phyloP scores from a whole-genome alignment of 2,888 invertebrate genomes.

The Phyllotreta cruciferae region DNA sequence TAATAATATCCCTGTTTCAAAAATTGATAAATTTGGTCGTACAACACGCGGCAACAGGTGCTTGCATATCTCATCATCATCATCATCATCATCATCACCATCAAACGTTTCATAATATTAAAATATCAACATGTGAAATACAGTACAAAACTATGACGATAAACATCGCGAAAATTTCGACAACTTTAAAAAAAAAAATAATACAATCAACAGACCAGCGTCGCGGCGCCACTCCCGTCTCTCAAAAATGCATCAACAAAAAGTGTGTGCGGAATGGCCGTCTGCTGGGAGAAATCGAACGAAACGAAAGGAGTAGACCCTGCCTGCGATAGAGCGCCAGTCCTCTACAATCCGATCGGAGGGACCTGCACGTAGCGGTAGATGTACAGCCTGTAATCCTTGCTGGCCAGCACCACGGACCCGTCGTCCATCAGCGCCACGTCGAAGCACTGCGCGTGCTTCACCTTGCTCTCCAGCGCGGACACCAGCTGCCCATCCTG shows the following conservation, averaged over 20 bases:
- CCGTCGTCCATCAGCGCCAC: conserved; percentile 99
- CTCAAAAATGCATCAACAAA: conserved; percentile 61
- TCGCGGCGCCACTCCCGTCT: conserved; percentile 53
- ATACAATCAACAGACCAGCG: conserved; percentile 55
- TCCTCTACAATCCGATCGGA: conserved; percentile 76
- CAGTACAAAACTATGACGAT: conserved; percentile 54
- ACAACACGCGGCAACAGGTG: conserved; percentile 50
- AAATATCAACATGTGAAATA: conserved; percentile 59
- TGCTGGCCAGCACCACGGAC: conserved; percentile 97
- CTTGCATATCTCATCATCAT: conserved; percentile 47
- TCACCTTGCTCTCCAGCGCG: conserved; percentile 98
- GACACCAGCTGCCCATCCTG: conserved; percentile 97
- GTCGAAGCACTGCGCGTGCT: conserved; percentile 99
- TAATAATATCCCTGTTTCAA: conserved; percentile 56
- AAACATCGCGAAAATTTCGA: conserved; percentile 52
- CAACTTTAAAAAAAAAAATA: conserved; percentile 48
- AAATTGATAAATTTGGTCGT: conserved; percentile 58
- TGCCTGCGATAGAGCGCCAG: conserved; percentile 34
- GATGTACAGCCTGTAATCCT: conserved; percentile 98
- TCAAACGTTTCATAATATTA: conserved; percentile 56
- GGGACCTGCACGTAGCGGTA: conserved; percentile 97
- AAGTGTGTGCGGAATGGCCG: conserved; percentile 57
- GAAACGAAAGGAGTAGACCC: conserved; percentile 43
- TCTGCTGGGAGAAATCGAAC: conserved; percentile 46
- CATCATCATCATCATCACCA: too few species aligned